Conservation (phyloP, 2,113 vertebrate genomes). For the Morone chrysops region DNA sequence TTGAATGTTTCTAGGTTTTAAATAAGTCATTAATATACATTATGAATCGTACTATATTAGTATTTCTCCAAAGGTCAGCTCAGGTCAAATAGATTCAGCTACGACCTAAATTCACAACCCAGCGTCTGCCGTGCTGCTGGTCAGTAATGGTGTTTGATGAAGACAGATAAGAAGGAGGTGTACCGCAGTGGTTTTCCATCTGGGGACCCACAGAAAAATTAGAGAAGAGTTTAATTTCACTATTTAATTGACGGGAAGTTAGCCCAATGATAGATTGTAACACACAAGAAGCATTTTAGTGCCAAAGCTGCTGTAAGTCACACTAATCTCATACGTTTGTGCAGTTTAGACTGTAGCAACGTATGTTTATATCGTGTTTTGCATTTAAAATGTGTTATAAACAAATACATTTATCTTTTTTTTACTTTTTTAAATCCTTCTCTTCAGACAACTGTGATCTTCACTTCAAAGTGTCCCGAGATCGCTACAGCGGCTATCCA, state of each 20-base stretch:
- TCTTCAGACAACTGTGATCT: constrained; percentile 91
- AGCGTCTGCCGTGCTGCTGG: not conserved
- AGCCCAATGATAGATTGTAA: no score
- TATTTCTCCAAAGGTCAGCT: no score
- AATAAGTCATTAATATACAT: not conserved
- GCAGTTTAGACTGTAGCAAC: no score
- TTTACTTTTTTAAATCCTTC: not conserved
- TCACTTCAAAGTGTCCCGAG: constrained; percentile 93
- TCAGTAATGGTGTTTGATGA: not conserved
- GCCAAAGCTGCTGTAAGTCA: not conserved
- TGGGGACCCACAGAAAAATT: no score
- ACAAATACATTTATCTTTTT: no score
- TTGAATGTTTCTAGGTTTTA: not conserved
- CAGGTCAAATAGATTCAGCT: not conserved
- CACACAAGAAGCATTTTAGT: not conserved
- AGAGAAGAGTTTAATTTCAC: no score
- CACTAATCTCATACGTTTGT: not conserved
- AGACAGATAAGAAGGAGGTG: not conserved
- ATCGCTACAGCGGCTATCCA: constrained; percentile 91
- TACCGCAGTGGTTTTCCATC: no score
- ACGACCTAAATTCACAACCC: not conserved
- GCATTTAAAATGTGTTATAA: not conserved
- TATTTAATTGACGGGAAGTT: no score
- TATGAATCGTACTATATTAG: not conserved
- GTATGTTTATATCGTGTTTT: not conserved